A percentile compares a stretch with the other conserved stretches of the same genome.
Evolutionary conservation across 1,140 invertebrate genomes (phyloP).

Genomic region (Tetraneura akinire): DNA sequence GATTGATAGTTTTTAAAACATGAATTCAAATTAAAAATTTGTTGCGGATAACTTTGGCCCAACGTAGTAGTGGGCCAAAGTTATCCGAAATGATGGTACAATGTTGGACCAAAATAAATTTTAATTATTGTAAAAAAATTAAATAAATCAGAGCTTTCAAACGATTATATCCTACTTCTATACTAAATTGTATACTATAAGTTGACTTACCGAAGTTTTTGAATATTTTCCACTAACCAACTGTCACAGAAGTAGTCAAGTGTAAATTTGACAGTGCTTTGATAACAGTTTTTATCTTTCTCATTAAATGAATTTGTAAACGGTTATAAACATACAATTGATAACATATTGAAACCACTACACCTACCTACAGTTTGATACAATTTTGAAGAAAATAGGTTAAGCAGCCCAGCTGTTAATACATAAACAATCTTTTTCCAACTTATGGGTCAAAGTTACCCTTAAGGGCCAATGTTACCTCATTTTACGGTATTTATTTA

Average conservation of each 20-base stretch:
- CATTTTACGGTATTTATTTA: background rate
- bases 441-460: background rate
- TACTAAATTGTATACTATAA: background rate
- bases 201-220: background rate
- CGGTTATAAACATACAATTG: background rate
- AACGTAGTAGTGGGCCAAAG: background rate
- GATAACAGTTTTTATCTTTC: background rate
- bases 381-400: background rate
- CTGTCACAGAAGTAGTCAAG: background rate
- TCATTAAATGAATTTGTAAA: background rate
- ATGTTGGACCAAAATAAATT: background rate
- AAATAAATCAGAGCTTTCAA: background rate
- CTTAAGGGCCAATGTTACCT: background rate
- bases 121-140: background rate
- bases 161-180: background rate
- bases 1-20: background rate
- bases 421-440: background rate
- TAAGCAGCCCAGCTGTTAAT: background rate
- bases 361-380: conserved; percentile 4
- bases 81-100: background rate
- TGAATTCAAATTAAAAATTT: background rate
- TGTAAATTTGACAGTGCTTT: background rate
- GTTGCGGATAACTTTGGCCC: background rate
- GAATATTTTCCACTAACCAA: background rate
- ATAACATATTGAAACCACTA: conserved; percentile 2